Evolutionary conservation across 53 echinoderm and acorn worm genomes (phyloP), one percentile per base, ranked within the genome.

Genomic region (Paelopatides confundens): DNA sequence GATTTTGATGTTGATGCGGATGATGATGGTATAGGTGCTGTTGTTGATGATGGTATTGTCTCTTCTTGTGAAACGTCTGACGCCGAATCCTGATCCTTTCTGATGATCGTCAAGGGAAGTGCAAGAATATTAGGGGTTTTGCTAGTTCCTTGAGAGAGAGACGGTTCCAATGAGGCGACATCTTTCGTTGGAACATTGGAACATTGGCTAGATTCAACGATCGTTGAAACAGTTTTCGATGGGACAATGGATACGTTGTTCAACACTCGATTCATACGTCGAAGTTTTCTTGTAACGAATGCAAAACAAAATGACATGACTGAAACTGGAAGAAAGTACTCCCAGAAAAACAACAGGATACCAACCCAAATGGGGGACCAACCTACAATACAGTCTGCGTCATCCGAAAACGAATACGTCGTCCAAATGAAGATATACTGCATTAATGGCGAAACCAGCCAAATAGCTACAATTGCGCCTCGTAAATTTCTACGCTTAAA

Each of bases 251-350:
- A 23, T 5, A 6, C 58, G 58, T 58, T 58, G 58, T 15, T 18
- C n/a, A 58, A 23, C 17, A 58, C 93, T 51, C 77, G 52, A 30
- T 87, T 87, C 68, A 94, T 92, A 18, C 63, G 69, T 30, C 71
- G 74, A 18, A 96, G 81, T 10, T 93, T 89, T 13, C 34, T 34
- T 1, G 87, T 33, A 17, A 96, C 93, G 12, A 62, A 50, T 34
- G 82, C 74, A 67, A 93, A 96, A 33, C 89, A 87, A 78, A 77
- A 92, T 1, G 91, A 85, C 96, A 96, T 96, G 85, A 94, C 63
- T 11, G 76, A 53, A 12, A 86, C 87, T 12, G 96, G 96, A 31
- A 91, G 38, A 79, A 94, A 77, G 76, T 93, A 96, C 6, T 96
- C 96, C 89, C 91, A 92, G 3, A 96, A 74, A 63, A 94, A 96